Percentiles rank a stretch among this genome's conserved stretches.
Evolutionary conservation across 2,113 vertebrate genomes (phyloP).

Genomic region (Sialia sialis): DNA sequence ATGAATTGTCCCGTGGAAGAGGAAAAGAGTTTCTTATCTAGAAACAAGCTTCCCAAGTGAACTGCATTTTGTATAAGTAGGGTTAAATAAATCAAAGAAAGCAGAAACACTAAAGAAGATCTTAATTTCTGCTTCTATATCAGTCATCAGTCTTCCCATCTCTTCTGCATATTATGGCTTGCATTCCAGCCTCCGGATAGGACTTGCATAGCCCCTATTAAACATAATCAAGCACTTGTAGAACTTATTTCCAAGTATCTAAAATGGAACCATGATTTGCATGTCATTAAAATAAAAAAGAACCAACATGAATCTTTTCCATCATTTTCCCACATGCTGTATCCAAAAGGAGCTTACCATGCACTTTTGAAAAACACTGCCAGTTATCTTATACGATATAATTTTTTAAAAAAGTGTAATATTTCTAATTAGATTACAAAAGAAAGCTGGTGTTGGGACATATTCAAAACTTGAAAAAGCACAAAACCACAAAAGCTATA

Average conservation of each 20-base stretch:
- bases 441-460: neutral
- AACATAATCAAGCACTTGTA: conserved; percentile 31
- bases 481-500: neutral
- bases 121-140: conserved; percentile 41
- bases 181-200: conserved; percentile 14
- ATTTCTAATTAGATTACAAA: neutral
- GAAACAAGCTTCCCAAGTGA: neutral
- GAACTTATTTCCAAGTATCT: conserved; percentile 32
- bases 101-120: neutral
- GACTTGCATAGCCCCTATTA: conserved; percentile 2
- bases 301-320: neutral
- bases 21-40: neutral
- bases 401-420: neutral
- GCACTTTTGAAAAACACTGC: neutral
- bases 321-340: neutral
- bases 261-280: conserved; percentile 31
- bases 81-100: conserved; percentile 6
- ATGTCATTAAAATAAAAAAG: conserved; percentile 13
- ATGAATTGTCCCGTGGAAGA: neutral
- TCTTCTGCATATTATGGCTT: neutral
- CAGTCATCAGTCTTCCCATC: conserved; percentile 6
- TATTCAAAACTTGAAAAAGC: neutral
- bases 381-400: neutral
- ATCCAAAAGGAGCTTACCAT: neutral
- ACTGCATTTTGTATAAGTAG: neutral